These are phyloP conservation scores for Lytechinus variegatus DNA, from an alignment of 35 echinoderm and acorn worm genomes.

Conservation along the genomic window DNA sequence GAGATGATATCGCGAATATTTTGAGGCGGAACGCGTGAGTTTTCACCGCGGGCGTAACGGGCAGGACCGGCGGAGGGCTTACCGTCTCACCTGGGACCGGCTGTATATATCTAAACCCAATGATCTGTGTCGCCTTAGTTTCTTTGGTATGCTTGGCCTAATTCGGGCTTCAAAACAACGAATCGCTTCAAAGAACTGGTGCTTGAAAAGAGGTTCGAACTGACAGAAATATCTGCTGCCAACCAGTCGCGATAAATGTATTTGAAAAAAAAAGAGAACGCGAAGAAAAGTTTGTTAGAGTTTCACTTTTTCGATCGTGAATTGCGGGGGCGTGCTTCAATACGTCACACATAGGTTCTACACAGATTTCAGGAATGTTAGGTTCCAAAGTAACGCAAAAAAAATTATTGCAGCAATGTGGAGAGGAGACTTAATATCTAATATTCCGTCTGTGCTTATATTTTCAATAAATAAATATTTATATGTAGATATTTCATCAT, in stretches of 20 bases:
- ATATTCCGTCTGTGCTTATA: no score
- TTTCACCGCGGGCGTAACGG: slow-evolving; percentile 27
- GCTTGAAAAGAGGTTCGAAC: slow-evolving; percentile 27
- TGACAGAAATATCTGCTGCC: slow-evolving; percentile 11
- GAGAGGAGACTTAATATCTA: no score
- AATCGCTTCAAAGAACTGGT: slow-evolving; percentile 4
- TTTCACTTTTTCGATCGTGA: not conserved
- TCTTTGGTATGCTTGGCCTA: slow-evolving; percentile 22
- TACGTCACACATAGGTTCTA: not conserved
- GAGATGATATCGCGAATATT: slow-evolving; percentile 12
- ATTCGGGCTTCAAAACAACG: slow-evolving; percentile 18
- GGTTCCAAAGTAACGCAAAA: no score
- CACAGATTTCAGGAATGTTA: not conserved
- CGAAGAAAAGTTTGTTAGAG: not conserved
- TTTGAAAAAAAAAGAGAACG: not conserved
- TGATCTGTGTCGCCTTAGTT: slow-evolving; percentile 34
- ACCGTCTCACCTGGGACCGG: not conserved
- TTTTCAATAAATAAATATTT: no score
- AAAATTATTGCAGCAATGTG: no score
- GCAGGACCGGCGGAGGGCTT: slow-evolving; percentile 9
- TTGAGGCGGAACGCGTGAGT: slow-evolving; percentile 17
- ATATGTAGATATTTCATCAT: no score
- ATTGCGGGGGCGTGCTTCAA: not conserved
- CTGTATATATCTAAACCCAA: slow-evolving; percentile 43
- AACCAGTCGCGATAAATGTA: not conserved